Evolutionary conservation across 2,113 vertebrate genomes (phyloP), one percentile per base, ranked within the genome.

Genomic region (Corydoras maculifer): DNA sequence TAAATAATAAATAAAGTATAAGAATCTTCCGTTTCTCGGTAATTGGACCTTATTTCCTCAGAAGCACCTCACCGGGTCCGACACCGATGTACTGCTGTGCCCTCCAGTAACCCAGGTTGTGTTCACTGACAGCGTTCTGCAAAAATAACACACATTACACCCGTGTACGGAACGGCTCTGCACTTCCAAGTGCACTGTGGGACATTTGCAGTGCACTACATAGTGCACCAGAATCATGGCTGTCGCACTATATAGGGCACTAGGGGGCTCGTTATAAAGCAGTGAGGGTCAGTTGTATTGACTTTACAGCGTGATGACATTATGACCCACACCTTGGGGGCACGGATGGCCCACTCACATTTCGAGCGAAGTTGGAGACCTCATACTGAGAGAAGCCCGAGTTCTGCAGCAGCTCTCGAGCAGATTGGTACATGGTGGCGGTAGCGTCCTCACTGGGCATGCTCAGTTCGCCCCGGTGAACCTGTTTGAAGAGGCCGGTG

Each of bases 311-410:
- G 18, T 25, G 18, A 25, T 25, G 18, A 25, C 18, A 25, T 25
- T 2, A 25, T 25, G 18, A 25, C 18, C 18, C 18, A 25, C 18
- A 25, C 18, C 18, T 2, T 2, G 18, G 18, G n/a, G 4, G 6
- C 35, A 10, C 4, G 11, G 11, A 32, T n/a, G 53, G 9, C 14
- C 8, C 54, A 85, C 92, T 87, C 76, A 98, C 96, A 31, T 87
- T 87, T 84, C 86, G 90, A 54, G 93, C 91, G 54, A 99, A 99
- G 86, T 93, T 98, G 2, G 96, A 98, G 77, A 99, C 93, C 77
- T 99, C 95, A 0, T 98, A 99, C 75, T 95, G 96, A n/a, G 79
- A 80, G 77, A 96, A 94, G 30, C 92, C 91, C 0, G 82, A 78
- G 0, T 87, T 80, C 2, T 62, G 78, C 12, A 99, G 87, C 32